phyloP scores from a whole-genome alignment of 35 echinoderm and acorn worm genomes.

The Holothuria glaberrima region DNA sequence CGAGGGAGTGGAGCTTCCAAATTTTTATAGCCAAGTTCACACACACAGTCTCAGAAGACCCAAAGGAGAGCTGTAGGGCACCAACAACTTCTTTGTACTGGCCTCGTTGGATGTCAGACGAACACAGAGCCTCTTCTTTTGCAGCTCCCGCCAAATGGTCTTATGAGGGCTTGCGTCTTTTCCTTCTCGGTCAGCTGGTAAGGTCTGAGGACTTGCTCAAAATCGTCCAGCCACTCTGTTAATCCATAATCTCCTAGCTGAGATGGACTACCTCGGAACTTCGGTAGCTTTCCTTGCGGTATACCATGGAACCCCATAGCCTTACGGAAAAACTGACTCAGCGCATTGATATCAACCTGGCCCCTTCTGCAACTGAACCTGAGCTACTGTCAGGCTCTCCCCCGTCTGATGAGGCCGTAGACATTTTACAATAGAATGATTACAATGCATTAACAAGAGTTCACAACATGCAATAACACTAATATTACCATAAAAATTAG shows the following conservation, averaged over 20 bases:
- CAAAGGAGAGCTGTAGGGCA: not conserved
- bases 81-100: slow-evolving; percentile 15
- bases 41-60: not conserved
- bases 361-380: not conserved
- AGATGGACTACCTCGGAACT: not conserved
- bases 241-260: not conserved
- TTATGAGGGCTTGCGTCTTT: not conserved
- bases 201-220: not conserved
- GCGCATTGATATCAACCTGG: not conserved
- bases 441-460: too few species aligned
- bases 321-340: not conserved
- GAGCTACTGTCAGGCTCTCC: too few species aligned
- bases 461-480: too few species aligned
- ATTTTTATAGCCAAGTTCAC: slow-evolving; percentile 2
- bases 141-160: not conserved
- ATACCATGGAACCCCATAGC: not conserved
- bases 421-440: too few species aligned
- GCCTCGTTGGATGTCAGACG: not conserved
- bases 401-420: too few species aligned
- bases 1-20: not conserved
- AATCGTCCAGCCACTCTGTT: not conserved
- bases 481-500: too few species aligned
- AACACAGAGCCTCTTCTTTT: not conserved
- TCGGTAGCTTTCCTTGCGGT: not conserved
- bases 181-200: not conserved